phyloP scores from a whole-genome alignment of 1,140 invertebrate genomes.

The Wasmannia auropunctata region DNA sequence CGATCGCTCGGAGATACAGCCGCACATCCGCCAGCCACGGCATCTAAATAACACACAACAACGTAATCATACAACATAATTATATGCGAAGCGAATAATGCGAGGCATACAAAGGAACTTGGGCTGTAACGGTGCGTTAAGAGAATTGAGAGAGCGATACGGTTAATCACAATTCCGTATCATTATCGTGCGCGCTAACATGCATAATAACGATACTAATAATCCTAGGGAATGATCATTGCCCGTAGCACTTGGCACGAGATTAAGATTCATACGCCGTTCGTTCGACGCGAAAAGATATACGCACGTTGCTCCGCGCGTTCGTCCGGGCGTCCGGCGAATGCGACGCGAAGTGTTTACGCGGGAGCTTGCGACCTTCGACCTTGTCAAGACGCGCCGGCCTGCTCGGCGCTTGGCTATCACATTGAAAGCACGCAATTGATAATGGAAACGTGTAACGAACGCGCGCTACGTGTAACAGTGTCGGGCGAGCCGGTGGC shows the following conservation, averaged over 20 bases:
- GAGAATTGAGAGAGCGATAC: neutral
- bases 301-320: neutral
- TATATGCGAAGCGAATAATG: neutral
- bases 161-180: neutral
- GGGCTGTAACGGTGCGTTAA: neutral
- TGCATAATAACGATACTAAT: neutral
- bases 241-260: neutral
- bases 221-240: neutral
- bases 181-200: neutral
- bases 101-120: neutral
- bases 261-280: neutral
- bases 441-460: neutral
- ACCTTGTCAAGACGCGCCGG: neutral
- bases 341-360: neutral
- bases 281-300: neutral
- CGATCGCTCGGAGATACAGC: neutral
- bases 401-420: neutral
- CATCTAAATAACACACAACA: neutral
- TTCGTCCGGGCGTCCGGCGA: neutral
- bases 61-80: neutral
- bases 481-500: neutral
- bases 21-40: neutral
- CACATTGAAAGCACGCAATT: neutral
- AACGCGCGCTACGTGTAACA: neutral
- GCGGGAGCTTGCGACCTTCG: neutral